Percentiles rank a stretch among this genome's conserved stretches.
Evolutionary conservation across 1,140 invertebrate genomes (phyloP).

Genomic region (Alviniconcha marisindica): DNA sequence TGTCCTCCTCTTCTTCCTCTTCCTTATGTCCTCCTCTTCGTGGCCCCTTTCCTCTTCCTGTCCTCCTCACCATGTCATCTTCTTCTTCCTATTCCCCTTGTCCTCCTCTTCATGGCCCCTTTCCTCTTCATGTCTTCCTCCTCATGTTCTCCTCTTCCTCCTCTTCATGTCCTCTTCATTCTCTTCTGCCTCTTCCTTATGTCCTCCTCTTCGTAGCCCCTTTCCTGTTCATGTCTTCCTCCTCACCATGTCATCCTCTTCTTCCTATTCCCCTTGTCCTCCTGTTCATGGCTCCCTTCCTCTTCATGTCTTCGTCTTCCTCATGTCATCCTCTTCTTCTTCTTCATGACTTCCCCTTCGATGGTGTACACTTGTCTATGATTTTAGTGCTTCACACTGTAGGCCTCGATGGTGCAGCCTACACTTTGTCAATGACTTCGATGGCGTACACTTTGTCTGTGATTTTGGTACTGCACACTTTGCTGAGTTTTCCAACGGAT

Average conservation of each 20-base stretch:
- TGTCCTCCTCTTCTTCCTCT: background rate
- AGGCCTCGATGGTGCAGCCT: too few species aligned
- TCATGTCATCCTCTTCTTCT: background rate
- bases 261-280: background rate
- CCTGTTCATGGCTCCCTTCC: background rate
- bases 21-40: background rate
- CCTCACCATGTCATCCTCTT: background rate
- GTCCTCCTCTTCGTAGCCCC: background rate
- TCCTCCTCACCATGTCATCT: background rate
- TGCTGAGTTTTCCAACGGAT: too few species aligned
- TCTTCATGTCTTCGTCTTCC: background rate
- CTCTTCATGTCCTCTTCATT: background rate
- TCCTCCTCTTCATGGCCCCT: background rate
- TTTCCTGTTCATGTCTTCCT: background rate
- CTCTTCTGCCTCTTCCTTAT: background rate
- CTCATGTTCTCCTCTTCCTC: background rate
- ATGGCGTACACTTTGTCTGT: too few species aligned
- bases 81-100: background rate
- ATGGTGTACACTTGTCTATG: background rate
- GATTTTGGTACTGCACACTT: too few species aligned
- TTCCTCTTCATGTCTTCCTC: background rate
- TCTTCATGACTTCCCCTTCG: background rate
- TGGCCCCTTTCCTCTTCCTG: background rate
- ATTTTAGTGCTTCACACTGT: too few species aligned
- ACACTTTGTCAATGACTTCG: too few species aligned